Base-by-base conservation (phyloP, 2,888 invertebrate genomes). In the Drosophila yooni region DNA sequence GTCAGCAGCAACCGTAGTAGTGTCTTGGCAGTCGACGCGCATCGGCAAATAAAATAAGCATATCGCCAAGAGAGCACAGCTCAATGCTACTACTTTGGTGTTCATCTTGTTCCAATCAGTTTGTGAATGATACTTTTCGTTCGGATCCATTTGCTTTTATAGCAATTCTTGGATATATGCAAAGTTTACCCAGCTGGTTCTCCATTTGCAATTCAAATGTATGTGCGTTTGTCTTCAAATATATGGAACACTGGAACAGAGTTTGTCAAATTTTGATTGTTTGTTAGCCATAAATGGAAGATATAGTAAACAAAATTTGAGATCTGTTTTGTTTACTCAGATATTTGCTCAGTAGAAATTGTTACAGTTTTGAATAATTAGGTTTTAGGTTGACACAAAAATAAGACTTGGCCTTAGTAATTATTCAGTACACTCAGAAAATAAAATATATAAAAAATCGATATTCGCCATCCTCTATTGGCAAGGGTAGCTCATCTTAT, bases 31-130 rank as follows among this genome's bases (percentile, higher is more conserved):
- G 13, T 46, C 3, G 21, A 43, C 13, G 46, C 13, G 27, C 29
- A 4, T 25, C 46, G 77, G 75, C 21, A 77, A 5, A n/a, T 50
- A 21, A 36, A 36, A 34, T 1, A 77, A 11, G 40, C 43, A 59
- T 6, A 76, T 54, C 34, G 62, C 71, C 48, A 75, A 5, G 10
- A 75, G 29, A 40, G 43, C 77, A 48, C 77, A 76, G 46, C 43
- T 50, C 4, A 70, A 29, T 3, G 34, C 13, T n/a, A 62, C 15
- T 40, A 40, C 36, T 40, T 25, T 53, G 6, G 46, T 15, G 38
- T 58, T 62, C 75, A 75, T 76, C 46, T 65, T 61, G 5, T 2
- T n/a, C 10, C n/a, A 43, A 33, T 50, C 38, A 29, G 40, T 61
- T 53, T 38, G 7, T 27, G 50, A 70, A 46, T 76, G 77, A 76